phyloP scores from a whole-genome alignment of 92 coral and sea anemone species.

The Phenganax marumi region DNA sequence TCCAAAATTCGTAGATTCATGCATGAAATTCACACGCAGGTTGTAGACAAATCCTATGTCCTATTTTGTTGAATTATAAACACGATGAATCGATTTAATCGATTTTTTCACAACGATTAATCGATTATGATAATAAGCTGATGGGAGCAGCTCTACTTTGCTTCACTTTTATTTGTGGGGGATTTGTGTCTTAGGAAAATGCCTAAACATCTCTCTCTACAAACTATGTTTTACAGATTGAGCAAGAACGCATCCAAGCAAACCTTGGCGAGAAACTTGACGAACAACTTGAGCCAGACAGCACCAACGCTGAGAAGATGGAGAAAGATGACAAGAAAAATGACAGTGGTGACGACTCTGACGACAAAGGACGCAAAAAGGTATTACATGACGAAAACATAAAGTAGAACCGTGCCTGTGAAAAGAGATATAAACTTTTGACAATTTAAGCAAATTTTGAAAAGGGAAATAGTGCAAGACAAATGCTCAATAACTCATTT shows the following conservation, averaged over 20 bases:
- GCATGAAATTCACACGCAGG: no score
- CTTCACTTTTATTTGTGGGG: no score
- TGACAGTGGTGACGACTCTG: conserved; percentile 42
- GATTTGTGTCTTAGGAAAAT: no score
- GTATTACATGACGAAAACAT: background rate
- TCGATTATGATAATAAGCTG: no score
- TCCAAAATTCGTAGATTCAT: no score
- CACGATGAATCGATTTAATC: no score
- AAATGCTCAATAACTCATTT: conserved; percentile 37
- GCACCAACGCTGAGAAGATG: conserved; percentile 72
- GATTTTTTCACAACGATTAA: no score
- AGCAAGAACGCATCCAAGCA: conserved; percentile 94
- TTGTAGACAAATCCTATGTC: no score
- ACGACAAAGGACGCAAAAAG: conserved; percentile 5
- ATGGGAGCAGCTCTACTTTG: no score
- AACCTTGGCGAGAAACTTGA: conserved; percentile 76
- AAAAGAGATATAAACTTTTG: background rate
- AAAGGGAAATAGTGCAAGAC: background rate
- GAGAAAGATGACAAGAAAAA: conserved; percentile 29
- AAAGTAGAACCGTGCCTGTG: background rate
- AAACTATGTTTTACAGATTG: conserved; percentile 54
- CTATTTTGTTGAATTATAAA: no score
- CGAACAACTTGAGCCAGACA: conserved; percentile 90
- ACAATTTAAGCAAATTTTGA: background rate
- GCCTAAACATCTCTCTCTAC: no score